These are phyloP conservation scores for Mellilla xanthometata DNA, from an alignment of 2,888 invertebrate genomes.

Conservation along the genomic window DNA sequence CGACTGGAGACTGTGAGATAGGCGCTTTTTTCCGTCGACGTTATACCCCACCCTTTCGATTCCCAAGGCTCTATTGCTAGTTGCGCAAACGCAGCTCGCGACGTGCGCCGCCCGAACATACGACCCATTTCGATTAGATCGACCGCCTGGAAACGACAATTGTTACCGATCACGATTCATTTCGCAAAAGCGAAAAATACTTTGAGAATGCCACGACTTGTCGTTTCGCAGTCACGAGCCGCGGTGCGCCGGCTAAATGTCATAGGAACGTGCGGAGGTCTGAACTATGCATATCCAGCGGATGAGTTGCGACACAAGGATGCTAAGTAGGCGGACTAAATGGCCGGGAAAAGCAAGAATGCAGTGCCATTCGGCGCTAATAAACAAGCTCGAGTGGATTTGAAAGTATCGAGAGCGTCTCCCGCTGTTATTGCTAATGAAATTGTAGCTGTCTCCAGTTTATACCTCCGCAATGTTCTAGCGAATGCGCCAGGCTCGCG, in stretches of 20 bases:
- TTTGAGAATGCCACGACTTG: conserved; percentile 79
- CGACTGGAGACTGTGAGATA: conserved; percentile 12
- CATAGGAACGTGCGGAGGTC: conserved; percentile 49
- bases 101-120: conserved; percentile 38
- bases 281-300: conserved; percentile 29
- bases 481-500: conserved; percentile 20
- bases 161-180: conserved; percentile 77
- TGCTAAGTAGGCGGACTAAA: conserved; percentile 17
- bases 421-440: conserved; percentile 31
- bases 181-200: conserved; percentile 79
- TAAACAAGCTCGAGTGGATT: conserved; percentile 20
- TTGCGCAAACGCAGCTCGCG: conserved; percentile 50
- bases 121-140: conserved; percentile 71
- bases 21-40: conserved; percentile 2
- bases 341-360: conserved; percentile 34
- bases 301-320: conserved; percentile 34
- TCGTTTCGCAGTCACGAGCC: conserved; percentile 76
- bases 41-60: conserved; percentile 20
- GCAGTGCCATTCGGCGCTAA: conserved; percentile 22
- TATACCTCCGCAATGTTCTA: conserved; percentile 33
- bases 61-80: conserved; percentile 27
- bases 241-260: conserved; percentile 55
- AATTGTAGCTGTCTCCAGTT: conserved; percentile 21
- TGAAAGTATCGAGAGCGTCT: conserved; percentile 25
- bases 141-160: conserved; percentile 54